Percentiles rank a stretch among this genome's conserved stretches.
phyloP scores from a whole-genome alignment of 2,888 invertebrate species.

The Stramonita haemastoma region DNA sequence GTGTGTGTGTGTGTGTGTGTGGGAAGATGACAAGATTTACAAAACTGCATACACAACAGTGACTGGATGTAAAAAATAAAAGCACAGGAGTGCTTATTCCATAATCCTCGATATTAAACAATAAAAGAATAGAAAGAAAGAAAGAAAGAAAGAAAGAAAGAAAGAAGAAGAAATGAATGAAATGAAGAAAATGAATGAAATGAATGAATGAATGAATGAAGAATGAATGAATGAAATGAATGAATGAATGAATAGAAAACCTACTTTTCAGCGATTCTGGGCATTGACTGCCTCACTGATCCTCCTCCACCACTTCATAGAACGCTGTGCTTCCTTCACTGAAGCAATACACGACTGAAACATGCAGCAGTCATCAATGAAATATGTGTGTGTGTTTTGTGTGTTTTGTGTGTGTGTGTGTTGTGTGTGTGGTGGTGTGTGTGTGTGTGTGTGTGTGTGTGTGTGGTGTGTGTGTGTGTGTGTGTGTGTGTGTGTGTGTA shows the following conservation, averaged over 20 bases:
- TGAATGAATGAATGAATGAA: no score
- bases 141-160: no score
- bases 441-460: slow-evolving; percentile 27
- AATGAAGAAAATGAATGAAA: no score
- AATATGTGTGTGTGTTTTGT: slow-evolving; percentile 37
- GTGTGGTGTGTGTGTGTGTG: slow-evolving; percentile 31
- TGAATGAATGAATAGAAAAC: neutral
- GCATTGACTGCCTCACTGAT: slow-evolving; percentile 43
- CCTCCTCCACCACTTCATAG: slow-evolving; percentile 39
- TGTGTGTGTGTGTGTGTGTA: slow-evolving; percentile 49
- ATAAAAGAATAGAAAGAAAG: no score
- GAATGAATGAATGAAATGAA: no score
- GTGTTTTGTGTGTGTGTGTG: slow-evolving; percentile 6
- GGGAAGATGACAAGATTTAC: no score
- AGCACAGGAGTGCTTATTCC: no score
- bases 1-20: no score
- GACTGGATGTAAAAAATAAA: no score
- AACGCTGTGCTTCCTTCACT: slow-evolving; percentile 34
- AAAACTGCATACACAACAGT: no score
- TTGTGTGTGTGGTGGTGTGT: slow-evolving; percentile 28
- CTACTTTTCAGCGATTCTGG: slow-evolving; percentile 42
- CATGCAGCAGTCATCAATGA: neutral
- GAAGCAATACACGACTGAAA: slow-evolving; percentile 42
- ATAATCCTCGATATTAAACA: no score
- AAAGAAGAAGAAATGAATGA: no score